These are phyloP conservation scores for Eupeodes corollae DNA, from an alignment of 1,140 invertebrate species.

Conservation along the genomic window DNA sequence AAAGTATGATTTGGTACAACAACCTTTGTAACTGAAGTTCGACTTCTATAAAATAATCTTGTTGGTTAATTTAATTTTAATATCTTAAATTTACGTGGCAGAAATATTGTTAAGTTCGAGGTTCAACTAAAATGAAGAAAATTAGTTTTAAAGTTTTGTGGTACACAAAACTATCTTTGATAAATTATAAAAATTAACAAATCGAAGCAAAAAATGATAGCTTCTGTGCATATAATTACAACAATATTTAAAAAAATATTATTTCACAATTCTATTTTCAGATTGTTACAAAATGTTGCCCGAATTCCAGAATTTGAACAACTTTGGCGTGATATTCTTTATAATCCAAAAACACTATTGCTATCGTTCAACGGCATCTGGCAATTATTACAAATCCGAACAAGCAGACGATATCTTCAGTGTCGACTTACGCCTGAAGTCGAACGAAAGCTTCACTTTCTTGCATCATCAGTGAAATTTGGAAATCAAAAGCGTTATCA, in stretches of 20 bases:
- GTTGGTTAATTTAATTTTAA: too few relatives aligned
- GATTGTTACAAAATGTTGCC: constrained; percentile 85
- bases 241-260: neutral
- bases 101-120: too few relatives aligned
- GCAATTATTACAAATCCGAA: constrained; percentile 79
- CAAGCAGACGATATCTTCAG: constrained; percentile 82
- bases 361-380: constrained; percentile 77
- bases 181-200: too few relatives aligned
- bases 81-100: too few relatives aligned
- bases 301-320: constrained; percentile 88
- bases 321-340: constrained; percentile 85
- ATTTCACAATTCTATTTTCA: constrained; percentile 4
- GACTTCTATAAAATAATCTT: too few relatives aligned
- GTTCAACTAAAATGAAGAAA: too few relatives aligned
- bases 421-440: constrained; percentile 91
- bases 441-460: constrained; percentile 88
- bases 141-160: too few relatives aligned
- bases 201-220: neutral
- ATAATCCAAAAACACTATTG: constrained; percentile 72
- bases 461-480: constrained; percentile 87
- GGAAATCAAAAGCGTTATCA: constrained; percentile 97
- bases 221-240: too few relatives aligned
- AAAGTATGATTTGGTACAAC: too few relatives aligned
- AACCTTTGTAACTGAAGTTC: too few relatives aligned
- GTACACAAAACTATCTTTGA: too few relatives aligned